Base-by-base conservation (phyloP, 30 jellyfish, hydroid and myxozoan genomes). In the Aurelia sp. region DNA sequence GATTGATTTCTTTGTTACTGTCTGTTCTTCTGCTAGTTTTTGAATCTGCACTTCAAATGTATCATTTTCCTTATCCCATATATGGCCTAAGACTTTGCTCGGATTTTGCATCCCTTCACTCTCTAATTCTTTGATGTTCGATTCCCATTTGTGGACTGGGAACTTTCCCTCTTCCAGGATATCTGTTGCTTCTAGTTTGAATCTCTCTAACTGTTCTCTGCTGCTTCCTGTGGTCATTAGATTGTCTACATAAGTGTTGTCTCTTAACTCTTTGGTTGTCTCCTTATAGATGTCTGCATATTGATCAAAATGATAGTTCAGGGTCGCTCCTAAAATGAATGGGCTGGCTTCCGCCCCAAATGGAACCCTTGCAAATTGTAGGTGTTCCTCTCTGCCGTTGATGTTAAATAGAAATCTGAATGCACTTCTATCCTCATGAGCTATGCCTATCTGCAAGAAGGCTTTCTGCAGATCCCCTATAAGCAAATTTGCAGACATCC, bases 281-380 rank as follows among this genome's bases (percentile, higher is more conserved):
- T 62, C 77, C 69, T n/a, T 27, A 17, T 70, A 41, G 15, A 30
- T 75, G 68, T 75, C 82, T 67, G n/a, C 50, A 55, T 47, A 41
- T 53, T 63, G 65, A n/a, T 87, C 88, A 50, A 89, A 33, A 65
- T 89, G 94, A 44, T 80, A 61, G 47, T 60, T 78, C 58, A 62
- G 71, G 20, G 77, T 63, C 31, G 86, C 86, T 74, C 86, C 86
- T 57, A 73, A 60, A 27, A 80, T 53, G 81, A 89, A 80, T 58
- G 94, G 97, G 35, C 86, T 58, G 62, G 59, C 86, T 33, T 66
- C 89, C 13, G 74, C 83, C 18, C 94, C 90, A 80, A 89, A 79
- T 17, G 79, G 85, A 22, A 69, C 89, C 64, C 93, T 80, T 66
- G 97, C 30, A 73, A 79, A 89, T 57, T 90, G 84, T 62, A 79